A percentile compares a stretch with the other conserved stretches of the same genome.
Evolutionary conservation across 2,113 vertebrate genomes (phyloP).

Genomic region (Haemorhous mexicanus): DNA sequence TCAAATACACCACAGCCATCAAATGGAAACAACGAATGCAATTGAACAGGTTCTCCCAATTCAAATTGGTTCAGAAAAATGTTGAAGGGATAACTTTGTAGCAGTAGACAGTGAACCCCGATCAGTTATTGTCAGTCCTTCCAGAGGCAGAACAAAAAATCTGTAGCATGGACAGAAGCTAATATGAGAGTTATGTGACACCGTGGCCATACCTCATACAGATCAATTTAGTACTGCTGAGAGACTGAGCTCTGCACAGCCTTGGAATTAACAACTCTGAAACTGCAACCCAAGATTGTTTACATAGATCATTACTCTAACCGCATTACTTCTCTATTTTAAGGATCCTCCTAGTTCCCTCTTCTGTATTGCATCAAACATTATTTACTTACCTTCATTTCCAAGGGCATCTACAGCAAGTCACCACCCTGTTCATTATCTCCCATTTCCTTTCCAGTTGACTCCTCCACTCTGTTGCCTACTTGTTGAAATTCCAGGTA

Average conservation of each 20-base stretch:
- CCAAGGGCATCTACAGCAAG: neutral
- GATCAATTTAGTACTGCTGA: neutral
- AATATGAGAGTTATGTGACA: neutral
- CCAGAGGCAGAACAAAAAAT: neutral
- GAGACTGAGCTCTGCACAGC: neutral
- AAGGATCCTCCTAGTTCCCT: neutral
- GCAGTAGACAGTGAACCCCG: neutral
- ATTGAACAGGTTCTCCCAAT: neutral
- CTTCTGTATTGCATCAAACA: neutral
- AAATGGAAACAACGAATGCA: neutral
- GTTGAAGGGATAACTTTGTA: neutral
- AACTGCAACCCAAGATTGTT: neutral
- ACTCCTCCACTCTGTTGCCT: neutral
- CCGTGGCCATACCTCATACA: neutral
- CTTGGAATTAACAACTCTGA: neutral
- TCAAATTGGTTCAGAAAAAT: neutral
- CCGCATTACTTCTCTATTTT: neutral
- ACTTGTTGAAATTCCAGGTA: neutral
- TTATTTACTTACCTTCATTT: neutral
- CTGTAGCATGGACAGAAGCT: neutral
- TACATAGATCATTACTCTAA: neutral
- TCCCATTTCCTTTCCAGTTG: neutral
- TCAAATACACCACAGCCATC: neutral
- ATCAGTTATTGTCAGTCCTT: neutral
- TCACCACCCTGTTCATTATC: neutral